These are phyloP conservation scores for Sitta europaea DNA, from an alignment of 2,113 vertebrate species.

Conservation along the genomic window DNA sequence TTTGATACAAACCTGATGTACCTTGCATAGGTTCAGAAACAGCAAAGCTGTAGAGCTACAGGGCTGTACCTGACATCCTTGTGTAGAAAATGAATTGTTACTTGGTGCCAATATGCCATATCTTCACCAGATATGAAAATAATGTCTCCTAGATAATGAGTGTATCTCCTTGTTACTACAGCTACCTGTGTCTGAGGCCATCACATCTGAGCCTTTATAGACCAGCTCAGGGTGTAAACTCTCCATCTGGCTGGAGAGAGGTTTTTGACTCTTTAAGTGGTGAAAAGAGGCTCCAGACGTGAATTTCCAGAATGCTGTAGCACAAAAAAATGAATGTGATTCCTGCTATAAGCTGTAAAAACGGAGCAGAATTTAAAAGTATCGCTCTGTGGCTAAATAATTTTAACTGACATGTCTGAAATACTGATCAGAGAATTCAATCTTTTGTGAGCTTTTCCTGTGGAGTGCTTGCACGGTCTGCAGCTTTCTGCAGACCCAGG, in stretches of 20 bases:
- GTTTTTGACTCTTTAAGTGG: not conserved
- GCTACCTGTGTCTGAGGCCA: not conserved
- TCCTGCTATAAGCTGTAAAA: not conserved
- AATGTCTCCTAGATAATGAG: not conserved
- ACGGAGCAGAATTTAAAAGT: not conserved
- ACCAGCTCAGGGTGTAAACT: not conserved
- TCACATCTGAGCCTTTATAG: not conserved
- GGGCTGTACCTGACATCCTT: not conserved
- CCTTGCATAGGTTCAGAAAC: not conserved
- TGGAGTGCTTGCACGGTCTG: not conserved
- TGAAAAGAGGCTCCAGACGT: not conserved
- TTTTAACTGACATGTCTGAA: not conserved
- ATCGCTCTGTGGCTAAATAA: not conserved
- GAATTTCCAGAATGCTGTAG: not conserved
- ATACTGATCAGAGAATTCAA: accelerated
- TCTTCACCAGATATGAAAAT: not conserved
- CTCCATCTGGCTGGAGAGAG: not conserved
- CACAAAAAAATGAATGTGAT: not conserved
- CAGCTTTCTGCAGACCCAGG: not conserved
- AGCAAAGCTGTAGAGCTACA: not conserved
- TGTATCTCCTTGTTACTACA: not conserved
- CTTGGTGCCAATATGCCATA: not conserved
- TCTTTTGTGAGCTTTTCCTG: not conserved
- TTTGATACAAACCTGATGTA: not conserved
- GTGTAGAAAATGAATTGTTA: not conserved